Evolutionary conservation across 2,113 vertebrate species (phyloP).

Genomic region (Fregata magnificens): DNA sequence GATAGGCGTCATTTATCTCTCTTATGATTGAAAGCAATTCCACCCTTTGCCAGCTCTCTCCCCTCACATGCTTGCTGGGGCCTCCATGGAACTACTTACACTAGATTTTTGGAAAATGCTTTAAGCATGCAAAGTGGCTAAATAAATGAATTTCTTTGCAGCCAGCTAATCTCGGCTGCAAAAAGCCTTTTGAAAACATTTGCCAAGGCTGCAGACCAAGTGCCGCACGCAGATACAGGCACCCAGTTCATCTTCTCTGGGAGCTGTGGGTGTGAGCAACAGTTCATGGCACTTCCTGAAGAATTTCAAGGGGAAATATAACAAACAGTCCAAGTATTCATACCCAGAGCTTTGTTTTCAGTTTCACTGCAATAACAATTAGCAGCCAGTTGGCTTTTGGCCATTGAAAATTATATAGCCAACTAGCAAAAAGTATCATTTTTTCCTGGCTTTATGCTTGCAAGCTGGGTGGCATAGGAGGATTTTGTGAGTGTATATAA

Average conservation of each 20-base stretch:
- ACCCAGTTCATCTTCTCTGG: neutral
- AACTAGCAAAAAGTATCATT: slow-evolving; percentile 53
- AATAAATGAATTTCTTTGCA: neutral
- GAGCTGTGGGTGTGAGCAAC: neutral
- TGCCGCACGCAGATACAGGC: neutral
- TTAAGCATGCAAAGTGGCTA: neutral
- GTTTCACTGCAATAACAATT: slow-evolving; percentile 58
- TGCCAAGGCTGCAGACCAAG: neutral
- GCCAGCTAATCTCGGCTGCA: neutral
- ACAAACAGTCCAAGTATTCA: slow-evolving; percentile 51
- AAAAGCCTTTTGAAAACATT: neutral
- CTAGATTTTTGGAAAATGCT: neutral
- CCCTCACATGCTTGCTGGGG: neutral
- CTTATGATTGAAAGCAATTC: neutral
- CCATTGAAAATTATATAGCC: slow-evolving; percentile 60
- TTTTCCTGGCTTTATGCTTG: slow-evolving; percentile 58
- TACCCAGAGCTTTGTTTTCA: slow-evolving; percentile 52
- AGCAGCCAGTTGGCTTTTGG: slow-evolving; percentile 51
- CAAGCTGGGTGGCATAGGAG: slow-evolving; percentile 62
- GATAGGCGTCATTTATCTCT: neutral
- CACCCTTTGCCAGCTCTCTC: neutral
- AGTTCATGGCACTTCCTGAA: neutral
- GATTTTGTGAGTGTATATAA: neutral
- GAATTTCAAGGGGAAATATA: neutral
- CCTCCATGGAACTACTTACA: neutral